phyloP scores from a whole-genome alignment of 2,113 vertebrate species.

The Oostethus manadensis region DNA sequence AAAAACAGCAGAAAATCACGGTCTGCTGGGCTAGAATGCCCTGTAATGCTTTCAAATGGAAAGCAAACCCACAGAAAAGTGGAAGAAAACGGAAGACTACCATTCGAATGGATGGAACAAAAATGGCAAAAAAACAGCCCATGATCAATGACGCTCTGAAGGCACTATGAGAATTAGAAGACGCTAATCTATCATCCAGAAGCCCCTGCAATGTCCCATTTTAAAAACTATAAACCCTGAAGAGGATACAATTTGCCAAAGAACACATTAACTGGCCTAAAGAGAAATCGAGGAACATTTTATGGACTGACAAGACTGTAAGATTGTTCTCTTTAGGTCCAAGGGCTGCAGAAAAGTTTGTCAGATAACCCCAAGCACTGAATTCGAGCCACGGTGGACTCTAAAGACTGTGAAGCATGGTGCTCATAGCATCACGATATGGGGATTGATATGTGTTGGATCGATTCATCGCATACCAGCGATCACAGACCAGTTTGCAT shows the following conservation, averaged over 20 bases:
- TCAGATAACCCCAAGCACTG: background rate
- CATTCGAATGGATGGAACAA: background rate
- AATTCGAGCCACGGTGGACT: too few species aligned
- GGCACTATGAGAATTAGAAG: too few species aligned
- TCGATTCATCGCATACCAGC: too few species aligned
- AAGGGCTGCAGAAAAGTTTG: too few species aligned
- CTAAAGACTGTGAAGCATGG: too few species aligned
- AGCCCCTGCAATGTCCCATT: background rate
- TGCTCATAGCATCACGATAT: too few species aligned
- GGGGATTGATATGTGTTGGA: too few species aligned
- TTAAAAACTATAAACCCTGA: background rate
- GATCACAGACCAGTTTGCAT: too few species aligned
- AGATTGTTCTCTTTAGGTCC: too few species aligned
- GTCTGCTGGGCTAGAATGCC: background rate
- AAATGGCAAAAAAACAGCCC: background rate
- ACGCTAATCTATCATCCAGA: background rate
- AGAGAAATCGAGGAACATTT: background rate
- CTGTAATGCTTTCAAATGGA: background rate
- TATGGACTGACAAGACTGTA: background rate
- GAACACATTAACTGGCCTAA: background rate
- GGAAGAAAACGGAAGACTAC: background rate
- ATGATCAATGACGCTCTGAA: background rate
- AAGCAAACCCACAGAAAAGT: background rate
- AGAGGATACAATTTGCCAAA: background rate
- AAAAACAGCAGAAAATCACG: background rate